Evolutionary conservation across 30 jellyfish, hydroid and myxozoan genomes (phyloP).

Genomic region (Rhopilema esculentum): DNA sequence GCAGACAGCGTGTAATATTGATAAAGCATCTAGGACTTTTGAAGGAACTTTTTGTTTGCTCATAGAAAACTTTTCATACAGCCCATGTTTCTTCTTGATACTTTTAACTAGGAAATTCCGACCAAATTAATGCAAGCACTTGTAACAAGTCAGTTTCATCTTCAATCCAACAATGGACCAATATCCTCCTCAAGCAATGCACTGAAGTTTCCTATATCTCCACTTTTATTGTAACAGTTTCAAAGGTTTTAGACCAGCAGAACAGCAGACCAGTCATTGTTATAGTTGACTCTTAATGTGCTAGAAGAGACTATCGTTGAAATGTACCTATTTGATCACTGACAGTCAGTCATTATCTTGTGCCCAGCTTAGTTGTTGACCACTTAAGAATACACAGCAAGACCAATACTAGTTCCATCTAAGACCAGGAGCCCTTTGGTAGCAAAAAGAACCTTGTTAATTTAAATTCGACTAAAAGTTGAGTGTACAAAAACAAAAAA

Average conservation of each 20-base stretch:
- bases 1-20: neutral
- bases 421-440: constrained; percentile 56
- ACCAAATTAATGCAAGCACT: neutral
- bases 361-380: neutral
- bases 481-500: no score
- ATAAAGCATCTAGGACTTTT: neutral
- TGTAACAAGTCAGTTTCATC: neutral
- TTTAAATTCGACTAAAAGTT: no score
- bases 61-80: neutral
- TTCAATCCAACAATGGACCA: neutral
- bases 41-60: neutral
- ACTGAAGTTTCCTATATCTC: neutral
- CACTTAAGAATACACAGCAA: neutral
- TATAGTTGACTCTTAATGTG: neutral
- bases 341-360: neutral
- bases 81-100: neutral
- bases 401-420: constrained; percentile 15
- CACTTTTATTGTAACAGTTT: neutral
- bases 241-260: neutral
- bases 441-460: constrained; percentile 26
- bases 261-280: neutral
- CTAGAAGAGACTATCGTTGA: neutral
- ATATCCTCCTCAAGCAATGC: neutral
- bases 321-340: neutral
- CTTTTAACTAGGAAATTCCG: neutral